Evolutionary conservation across 2,113 vertebrate species (phyloP), one percentile per base, ranked within the genome.

Genomic region (Microcebus jonahi): DNA sequence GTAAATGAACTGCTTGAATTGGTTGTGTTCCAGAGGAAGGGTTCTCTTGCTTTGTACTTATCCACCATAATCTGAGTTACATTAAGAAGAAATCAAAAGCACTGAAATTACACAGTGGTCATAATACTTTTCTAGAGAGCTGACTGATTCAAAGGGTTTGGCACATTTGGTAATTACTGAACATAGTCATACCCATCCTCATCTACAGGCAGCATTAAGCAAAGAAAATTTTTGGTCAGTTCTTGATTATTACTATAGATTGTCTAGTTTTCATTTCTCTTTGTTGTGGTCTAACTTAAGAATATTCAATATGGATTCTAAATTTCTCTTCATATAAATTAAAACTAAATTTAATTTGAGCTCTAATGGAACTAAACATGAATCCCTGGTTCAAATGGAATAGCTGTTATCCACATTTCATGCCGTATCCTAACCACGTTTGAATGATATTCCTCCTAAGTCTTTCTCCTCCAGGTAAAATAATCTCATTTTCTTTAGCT

Each of bases 221-320:
- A 82, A 75, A 57, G 45, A 36, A 8, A 53, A 73, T 12, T 88
- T 55, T 88, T 80, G 67, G 17, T 88, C 42, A 50, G 34, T 80
- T 59, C 42, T 77, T 87, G 82, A 45, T 59, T 55, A 63, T 39
- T 84, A 86, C 6, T 76, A 29, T 81, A 87, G 57, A 85, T 85
- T 65, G 85, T 25, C 25, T 80, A 90, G 68, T 88, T 93, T 97
- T 48, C 67, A 70, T 15, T 65, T 86, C 45, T 63, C 21, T 80
- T 89, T 94, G 8, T 75, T 95, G 9, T 82, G 17, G 18, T 83
- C 76, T 91, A 77, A n/a, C 42, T 71, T 93, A 82, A 93, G 53
- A 71, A 90, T 29, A 89, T 42, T 59, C 48, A 53, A 73, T 65
- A 87, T 34, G 34, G 85, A 88, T 83, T 90, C 50, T 23, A 90